phyloP scores from a whole-genome alignment of 2,888 invertebrate species.

The Morinoia aosen region DNA sequence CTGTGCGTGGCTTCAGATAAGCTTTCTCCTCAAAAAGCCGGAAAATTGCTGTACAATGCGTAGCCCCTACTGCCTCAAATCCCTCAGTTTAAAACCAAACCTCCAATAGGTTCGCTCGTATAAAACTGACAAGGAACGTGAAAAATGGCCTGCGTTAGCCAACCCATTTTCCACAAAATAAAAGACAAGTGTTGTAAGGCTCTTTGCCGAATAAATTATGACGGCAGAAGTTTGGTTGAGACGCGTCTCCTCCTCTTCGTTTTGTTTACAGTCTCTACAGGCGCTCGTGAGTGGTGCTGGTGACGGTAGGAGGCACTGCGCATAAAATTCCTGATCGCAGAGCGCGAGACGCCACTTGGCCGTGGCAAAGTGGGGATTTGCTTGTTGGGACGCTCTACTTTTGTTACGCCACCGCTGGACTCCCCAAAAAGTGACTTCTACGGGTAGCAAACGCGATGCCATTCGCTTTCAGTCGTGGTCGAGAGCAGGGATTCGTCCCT shows the following conservation, averaged over 20 bases:
- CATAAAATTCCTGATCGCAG: conserved; percentile 30
- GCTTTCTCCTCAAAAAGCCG: not conserved
- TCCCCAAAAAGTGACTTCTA: not conserved
- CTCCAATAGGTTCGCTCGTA: not conserved
- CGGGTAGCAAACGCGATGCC: not conserved
- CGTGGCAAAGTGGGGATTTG: conserved; percentile 19
- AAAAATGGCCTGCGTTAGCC: not conserved
- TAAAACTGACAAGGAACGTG: not conserved
- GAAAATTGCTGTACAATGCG: not conserved
- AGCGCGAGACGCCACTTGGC: not conserved
- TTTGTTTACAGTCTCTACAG: conserved; percentile 47
- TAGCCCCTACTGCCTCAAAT: not conserved
- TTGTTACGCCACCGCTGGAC: not conserved
- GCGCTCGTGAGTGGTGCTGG: not conserved
- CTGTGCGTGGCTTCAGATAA: not conserved
- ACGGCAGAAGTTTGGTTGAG: conserved; percentile 32
- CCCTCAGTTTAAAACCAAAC: not conserved
- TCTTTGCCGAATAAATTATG: conserved; percentile 33
- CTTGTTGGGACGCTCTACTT: not conserved
- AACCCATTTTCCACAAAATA: not conserved
- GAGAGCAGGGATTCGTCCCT: not conserved
- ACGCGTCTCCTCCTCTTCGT: not conserved
- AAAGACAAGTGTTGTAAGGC: conserved; percentile 22
- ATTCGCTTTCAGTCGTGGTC: not conserved
- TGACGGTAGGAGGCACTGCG: not conserved